These are phyloP conservation scores for Sardinella longiceps DNA, from an alignment of 2,797 vertebrate genomes.

Conservation along the genomic window DNA sequence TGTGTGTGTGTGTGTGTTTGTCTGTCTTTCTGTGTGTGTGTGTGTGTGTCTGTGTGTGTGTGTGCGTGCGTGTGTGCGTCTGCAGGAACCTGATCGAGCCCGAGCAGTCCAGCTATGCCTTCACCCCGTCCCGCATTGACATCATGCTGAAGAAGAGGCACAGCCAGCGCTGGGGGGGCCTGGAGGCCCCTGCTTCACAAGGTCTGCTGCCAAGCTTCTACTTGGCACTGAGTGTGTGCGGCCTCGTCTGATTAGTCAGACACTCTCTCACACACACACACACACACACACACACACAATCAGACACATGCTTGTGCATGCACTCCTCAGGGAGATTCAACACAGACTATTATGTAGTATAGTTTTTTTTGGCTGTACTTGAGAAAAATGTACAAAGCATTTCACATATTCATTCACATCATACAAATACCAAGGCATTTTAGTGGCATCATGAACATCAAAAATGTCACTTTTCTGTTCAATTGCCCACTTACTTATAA, in stretches of 20 bases:
- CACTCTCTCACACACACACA: background rate
- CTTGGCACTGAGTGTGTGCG: conserved; percentile 38
- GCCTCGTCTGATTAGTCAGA: background rate
- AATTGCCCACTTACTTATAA: too few relatives aligned
- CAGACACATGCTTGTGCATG: background rate
- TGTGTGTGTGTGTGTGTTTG: background rate
- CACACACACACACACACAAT: background rate
- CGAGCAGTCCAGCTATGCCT: conserved; percentile 88
- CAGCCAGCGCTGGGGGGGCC: conserved; percentile 95
- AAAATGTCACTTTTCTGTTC: too few relatives aligned
- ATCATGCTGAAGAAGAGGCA: conserved; percentile 94
- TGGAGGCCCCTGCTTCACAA: conserved; percentile 95
- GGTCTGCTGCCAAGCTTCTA: conserved; percentile 90
- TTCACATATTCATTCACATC: too few relatives aligned
- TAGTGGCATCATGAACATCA: too few relatives aligned
- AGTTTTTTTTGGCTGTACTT: too few relatives aligned
- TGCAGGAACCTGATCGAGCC: conserved; percentile 95
- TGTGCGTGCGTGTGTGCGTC: conserved; percentile 32
- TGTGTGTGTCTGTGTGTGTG: too few relatives aligned
- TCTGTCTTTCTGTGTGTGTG: conserved; percentile 2
- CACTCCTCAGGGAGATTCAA: background rate
- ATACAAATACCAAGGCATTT: too few relatives aligned
- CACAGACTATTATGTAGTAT: too few relatives aligned
- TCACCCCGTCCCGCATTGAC: conserved; percentile 88
- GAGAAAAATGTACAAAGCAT: too few relatives aligned